Base-by-base conservation (phyloP, 2,113 vertebrate genomes). In the Spilogale gracilis region DNA sequence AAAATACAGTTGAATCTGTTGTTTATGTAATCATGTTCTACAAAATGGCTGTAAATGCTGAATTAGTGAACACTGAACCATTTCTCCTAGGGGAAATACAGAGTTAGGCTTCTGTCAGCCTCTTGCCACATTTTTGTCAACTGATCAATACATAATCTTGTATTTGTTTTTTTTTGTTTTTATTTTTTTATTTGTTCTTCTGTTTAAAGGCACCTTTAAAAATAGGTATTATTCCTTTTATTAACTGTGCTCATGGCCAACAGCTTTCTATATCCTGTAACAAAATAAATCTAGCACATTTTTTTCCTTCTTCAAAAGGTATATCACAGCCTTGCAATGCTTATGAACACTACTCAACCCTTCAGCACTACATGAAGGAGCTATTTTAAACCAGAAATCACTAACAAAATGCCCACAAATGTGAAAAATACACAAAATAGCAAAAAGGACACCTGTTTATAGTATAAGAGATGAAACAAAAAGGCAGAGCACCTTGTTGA, bases 151-250 rank as follows among this genome's bases (percentile, higher is more conserved):
- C 16, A 65, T 60, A 50, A 83, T 92, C 27, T 71, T 73, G 54
- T 38, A 38, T 38, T 38, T 38, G 38, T 38, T 38, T 38, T 38
- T 38, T 38, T 38, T 38, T 38, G 38, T 38, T 38, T 38, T 38
- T 38, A 38, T 38, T 38, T 38, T 60, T 92, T 92, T 82, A 73
- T 32, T 60, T 83, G 52, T 83, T 43, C 60, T 92, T 83, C 38
- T 82, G 38, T 71, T 92, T 92, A 74, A 84, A 84, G 67, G 50
- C 6, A 74, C 7, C 45, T 92, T 92, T 84, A 20, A 93, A 93
- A 93, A 85, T n/a, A 74, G 23, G 13, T 63, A 74, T 32, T 67
- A 30, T 56, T 67, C 20, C 60, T 61, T 60, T 61, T 61, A 84
- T 73, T 83, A 61, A 52, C 80, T 50, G 5, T 43, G 21, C 56